Conservation (phyloP, 2,888 invertebrate species). For the Panopea generosa region DNA sequence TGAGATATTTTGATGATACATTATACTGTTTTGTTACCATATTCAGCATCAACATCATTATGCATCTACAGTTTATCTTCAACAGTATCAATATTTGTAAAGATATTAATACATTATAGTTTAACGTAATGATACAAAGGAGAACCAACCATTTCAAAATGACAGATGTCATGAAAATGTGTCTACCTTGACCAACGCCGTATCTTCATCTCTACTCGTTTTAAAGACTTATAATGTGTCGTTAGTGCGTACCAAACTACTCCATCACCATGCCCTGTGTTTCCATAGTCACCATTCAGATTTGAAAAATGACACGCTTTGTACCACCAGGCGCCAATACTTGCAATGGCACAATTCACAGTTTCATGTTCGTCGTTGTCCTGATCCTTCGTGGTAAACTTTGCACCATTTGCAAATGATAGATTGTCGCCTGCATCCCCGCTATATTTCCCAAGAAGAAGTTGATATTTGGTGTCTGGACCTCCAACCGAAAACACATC, state of each 20-base stretch:
- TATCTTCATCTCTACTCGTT: neutral
- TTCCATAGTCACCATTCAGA: conserved; percentile 5
- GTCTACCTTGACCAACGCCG: too few relatives aligned
- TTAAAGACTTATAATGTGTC: neutral
- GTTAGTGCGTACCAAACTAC: neutral
- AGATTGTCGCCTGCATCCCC: conserved; percentile 28
- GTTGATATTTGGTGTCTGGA: conserved; percentile 6
- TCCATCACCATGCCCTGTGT: neutral
- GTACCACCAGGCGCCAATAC: conserved; percentile 8
- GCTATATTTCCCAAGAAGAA: conserved; percentile 19
- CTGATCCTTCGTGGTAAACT: conserved; percentile 11
- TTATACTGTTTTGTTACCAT: too few relatives aligned
- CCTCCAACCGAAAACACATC: conserved; percentile 12
- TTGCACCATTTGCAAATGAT: neutral
- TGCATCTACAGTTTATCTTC: too few relatives aligned
- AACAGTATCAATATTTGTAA: too few relatives aligned
- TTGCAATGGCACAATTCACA: neutral
- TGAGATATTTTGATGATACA: too few relatives aligned
- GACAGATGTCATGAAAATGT: too few relatives aligned
- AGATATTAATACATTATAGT: too few relatives aligned
- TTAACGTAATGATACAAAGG: too few relatives aligned
- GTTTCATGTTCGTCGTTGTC: neutral
- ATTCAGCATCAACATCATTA: too few relatives aligned
- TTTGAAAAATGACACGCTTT: neutral
- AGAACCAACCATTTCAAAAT: too few relatives aligned